These are phyloP conservation scores for Lepidostoma basale DNA, from an alignment of 1,140 invertebrate genomes.

Conservation along the genomic window DNA sequence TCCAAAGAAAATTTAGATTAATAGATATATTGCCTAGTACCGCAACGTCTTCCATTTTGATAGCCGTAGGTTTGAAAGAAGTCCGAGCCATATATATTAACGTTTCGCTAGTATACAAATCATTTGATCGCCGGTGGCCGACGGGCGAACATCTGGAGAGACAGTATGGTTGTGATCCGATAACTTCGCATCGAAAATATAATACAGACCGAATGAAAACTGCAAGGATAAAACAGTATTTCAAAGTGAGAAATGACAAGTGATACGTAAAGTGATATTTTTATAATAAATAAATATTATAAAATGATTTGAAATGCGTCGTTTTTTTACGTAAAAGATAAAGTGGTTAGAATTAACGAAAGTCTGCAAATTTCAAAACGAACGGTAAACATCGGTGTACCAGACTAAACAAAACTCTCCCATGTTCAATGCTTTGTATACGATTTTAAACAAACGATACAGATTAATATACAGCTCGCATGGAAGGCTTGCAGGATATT, in stretches of 20 bases:
- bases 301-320: no score
- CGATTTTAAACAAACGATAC: background rate
- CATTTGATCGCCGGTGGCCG: background rate
- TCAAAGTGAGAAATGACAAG: background rate
- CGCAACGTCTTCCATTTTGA: conserved; percentile 45
- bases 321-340: background rate
- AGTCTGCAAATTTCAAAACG: background rate
- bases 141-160: background rate
- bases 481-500: no score
- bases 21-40: conserved; percentile 39
- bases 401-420: background rate
- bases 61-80: conserved; percentile 42
- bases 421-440: conserved; percentile 13
- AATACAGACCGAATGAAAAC: background rate
- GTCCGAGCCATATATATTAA: conserved; percentile 35
- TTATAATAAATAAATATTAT: background rate
- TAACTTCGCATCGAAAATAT: no score
- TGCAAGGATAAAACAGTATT: background rate
- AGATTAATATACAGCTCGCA: no score
- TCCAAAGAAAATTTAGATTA: conserved; percentile 32
- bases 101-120: background rate
- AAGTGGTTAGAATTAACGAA: background rate
- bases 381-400: background rate
- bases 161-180: background rate
- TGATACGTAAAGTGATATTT: conserved; percentile 10